These are phyloP conservation scores for Lepidostoma basale DNA, from an alignment of 1,140 invertebrate genomes.

Conservation along the genomic window DNA sequence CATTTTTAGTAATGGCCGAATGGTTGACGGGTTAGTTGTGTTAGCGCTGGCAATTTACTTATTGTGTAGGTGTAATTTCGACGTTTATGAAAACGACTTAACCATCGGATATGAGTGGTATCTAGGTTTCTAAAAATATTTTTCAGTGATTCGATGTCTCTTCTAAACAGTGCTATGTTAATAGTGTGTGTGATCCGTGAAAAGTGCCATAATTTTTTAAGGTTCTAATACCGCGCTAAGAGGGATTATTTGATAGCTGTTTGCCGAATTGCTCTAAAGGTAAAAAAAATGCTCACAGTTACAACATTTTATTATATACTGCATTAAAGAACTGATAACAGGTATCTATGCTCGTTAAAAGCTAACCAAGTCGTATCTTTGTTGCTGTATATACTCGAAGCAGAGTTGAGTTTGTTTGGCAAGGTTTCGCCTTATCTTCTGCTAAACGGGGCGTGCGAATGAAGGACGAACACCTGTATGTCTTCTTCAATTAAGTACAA, in stretches of 20 bases:
- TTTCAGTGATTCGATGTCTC: constrained; percentile 33
- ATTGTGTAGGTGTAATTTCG: constrained; percentile 35
- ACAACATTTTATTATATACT: too few species aligned
- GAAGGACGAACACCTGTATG: constrained; percentile 36
- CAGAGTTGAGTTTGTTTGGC: constrained; percentile 17
- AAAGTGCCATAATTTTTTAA: constrained; percentile 24
- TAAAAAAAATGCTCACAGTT: too few species aligned
- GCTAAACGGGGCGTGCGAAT: constrained; percentile 28
- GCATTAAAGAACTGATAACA: too few species aligned
- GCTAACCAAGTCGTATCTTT: too few species aligned
- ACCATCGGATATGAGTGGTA: constrained; percentile 34
- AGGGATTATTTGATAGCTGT: constrained; percentile 32
- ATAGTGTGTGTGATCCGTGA: constrained; percentile 30
- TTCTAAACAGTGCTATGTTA: constrained; percentile 16
- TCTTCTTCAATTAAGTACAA: constrained; percentile 32
- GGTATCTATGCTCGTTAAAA: too few species aligned
- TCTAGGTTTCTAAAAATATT: constrained; percentile 7
- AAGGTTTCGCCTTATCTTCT: constrained; percentile 31
- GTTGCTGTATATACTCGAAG: background rate
- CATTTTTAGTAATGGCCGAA: constrained; percentile 37
- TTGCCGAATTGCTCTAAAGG: constrained; percentile 22
- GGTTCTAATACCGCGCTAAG: constrained; percentile 17
- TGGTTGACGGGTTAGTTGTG: constrained; percentile 12
- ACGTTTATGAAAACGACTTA: constrained; percentile 26
- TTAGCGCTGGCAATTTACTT: background rate